Base-by-base conservation (phyloP, 2,888 invertebrate species). In the Chaetogeoica ovagalla region DNA sequence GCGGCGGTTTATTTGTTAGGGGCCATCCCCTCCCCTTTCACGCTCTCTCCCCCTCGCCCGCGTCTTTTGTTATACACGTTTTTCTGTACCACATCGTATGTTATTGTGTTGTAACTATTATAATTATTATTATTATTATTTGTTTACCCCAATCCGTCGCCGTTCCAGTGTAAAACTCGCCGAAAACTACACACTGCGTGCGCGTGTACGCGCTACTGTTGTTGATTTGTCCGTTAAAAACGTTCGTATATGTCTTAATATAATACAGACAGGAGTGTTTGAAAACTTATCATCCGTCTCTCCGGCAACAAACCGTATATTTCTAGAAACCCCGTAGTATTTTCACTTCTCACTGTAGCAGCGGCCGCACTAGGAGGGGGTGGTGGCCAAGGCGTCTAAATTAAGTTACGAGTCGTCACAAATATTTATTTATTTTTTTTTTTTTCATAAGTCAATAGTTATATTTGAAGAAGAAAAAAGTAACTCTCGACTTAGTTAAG, bases 141-240 rank as follows among this genome's bases (percentile, higher is more conserved):
- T 75, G 75, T 75, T 75, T 66, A 66, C 75, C 66, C 66, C 75
- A 17, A 55, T 65, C 71, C 48, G 39, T 55, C 4, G 30, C 2
- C 1, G 30, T 30, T 30, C 30, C 30, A 30, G 30, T 30, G 75
- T 57, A 75, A 75, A 75, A 75, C 75, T 75, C 75, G 65, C 75
- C 66, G 57, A 75, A 75, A 75, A 66, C 75, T 75, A 75, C 74
- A 9, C 19, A 37, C 63, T 21, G 21, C 4, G 30, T 30, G 17
- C 37, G 55, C 19, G 55, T 30, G 30, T 30, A 30, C 30, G 30
- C 30, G 30, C 2, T 30, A 30, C 75, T 66, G 63, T 75, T 75
- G 75, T 75, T 75, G 75, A 75, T 75, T 66, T 57, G 75, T 75
- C 66, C 75, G 75, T 75, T 75, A 75, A 75, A 75, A 75, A 66